These are phyloP conservation scores for Heliconius melpomene DNA, from an alignment of 1,140 invertebrate species.

Conservation along the genomic window DNA sequence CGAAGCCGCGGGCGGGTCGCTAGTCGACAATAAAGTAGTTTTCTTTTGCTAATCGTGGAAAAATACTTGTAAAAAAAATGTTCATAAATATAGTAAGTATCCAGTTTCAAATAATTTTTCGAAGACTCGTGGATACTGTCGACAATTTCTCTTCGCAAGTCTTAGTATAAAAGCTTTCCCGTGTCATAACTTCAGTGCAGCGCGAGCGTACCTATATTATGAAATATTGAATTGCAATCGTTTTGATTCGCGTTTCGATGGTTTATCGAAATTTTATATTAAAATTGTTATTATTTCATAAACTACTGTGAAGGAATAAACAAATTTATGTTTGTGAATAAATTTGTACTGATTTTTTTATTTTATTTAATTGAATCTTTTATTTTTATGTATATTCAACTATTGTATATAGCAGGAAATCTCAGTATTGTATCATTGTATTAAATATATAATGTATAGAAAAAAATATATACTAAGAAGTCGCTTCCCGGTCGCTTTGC, in stretches of 20 bases:
- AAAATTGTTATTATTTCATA: background rate
- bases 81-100: background rate
- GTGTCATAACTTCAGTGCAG: conserved; percentile 54
- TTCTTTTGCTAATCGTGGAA: no score
- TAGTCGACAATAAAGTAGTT: no score
- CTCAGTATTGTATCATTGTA: no score
- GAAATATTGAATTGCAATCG: conserved; percentile 34
- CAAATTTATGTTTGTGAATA: background rate
- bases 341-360: background rate
- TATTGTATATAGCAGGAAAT: no score
- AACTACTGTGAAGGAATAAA: background rate
- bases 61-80: no score
- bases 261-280: background rate
- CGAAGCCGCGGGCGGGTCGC: no score
- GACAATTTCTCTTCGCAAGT: conserved; percentile 35
- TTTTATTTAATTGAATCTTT: no score
- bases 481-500: no score
- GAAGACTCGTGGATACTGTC: conserved; percentile 33
- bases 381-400: no score
- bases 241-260: conserved; percentile 20
- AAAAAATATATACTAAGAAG: no score
- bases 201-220: conserved; percentile 20
- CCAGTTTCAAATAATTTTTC: conserved; percentile 27
- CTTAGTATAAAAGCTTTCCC: conserved; percentile 62
- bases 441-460: no score